Conservation (phyloP, 2,113 vertebrate genomes). For the Epinephelus cyanopodus region DNA sequence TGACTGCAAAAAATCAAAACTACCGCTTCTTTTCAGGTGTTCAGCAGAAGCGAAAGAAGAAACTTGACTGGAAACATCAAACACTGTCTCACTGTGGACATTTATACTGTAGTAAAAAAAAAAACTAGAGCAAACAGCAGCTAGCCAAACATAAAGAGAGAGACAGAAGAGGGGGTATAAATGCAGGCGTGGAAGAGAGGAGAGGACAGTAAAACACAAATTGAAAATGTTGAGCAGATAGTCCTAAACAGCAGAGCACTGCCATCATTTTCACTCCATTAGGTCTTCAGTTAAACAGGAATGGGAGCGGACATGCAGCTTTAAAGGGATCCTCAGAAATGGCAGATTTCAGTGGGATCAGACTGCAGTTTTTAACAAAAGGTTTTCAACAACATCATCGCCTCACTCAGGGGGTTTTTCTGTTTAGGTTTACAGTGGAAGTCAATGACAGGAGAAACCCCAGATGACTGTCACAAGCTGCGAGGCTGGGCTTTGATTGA, state of each 20-base stretch:
- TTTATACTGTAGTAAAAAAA: constrained; percentile 14
- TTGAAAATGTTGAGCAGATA: constrained; percentile 50
- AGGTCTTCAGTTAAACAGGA: constrained; percentile 47
- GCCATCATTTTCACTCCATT: constrained; percentile 65
- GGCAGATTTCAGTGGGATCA: constrained; percentile 8
- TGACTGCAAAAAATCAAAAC: constrained; percentile 21
- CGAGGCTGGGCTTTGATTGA: not conserved
- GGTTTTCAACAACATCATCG: not conserved
- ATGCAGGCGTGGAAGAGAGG: not conserved
- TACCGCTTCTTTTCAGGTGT: constrained; percentile 5
- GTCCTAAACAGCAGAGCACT: constrained; percentile 13
- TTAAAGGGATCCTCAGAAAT: constrained; percentile 22
- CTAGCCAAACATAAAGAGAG: constrained; percentile 5
- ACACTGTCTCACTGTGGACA: not conserved
- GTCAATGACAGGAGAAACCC: not conserved
- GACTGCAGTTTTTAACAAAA: not conserved
- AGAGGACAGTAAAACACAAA: constrained; percentile 37
- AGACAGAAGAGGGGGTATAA: not conserved
- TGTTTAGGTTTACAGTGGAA: not conserved
- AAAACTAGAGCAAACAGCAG: constrained; percentile 22
- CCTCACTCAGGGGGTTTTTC: not conserved
- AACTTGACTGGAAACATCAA: constrained; percentile 22
- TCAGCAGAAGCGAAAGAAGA: constrained; percentile 1
- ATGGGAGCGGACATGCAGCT: constrained; percentile 10
- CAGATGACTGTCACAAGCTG: not conserved